Base-by-base conservation (phyloP, 2,113 vertebrate species). In the Alexandromys fortis region DNA sequence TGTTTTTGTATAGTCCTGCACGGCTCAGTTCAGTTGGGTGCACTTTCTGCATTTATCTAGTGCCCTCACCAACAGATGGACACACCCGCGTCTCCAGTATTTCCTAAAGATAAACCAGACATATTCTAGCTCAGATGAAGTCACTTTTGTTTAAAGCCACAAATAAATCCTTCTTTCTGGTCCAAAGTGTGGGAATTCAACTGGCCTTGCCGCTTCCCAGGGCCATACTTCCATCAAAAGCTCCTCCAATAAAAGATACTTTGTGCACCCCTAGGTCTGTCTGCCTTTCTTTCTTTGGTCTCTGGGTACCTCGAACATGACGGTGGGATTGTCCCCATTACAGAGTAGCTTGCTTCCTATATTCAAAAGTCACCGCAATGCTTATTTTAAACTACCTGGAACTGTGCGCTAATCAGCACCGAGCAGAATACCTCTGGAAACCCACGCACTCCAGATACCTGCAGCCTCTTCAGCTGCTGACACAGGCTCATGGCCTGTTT, bases 1-100 rank as follows among this genome's bases (percentile, higher is more conserved):
- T 5, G 8, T n/a, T 42, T 49, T 13, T 35, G 1, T 26, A 26
- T 38, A 16, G 52, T 58, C 19, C 58, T 58, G 58, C 0, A 0
- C 0, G 55, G 75, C n/a, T 26, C 55, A 47, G 65, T 42, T 42
- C 0, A 11, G 33, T 17, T 10, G 35, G 13, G 22, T 35, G 22
- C 10, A 63, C 28, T 75, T 86, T 58, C 73, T 22, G 10, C 16
- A 6, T 55, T 33, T 42, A 26, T 55, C 52, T 63, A 26, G 82
- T 6, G 7, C 86, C 26, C 55, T 85, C 24, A 30, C 16, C 61
- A 45, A 45, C 58, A 42, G n/a, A 88, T 5, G 21, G 92, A 45
- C 42, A 7, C 45, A 47, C 5, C 1, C 7, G 73, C n/a, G 3
- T 55, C n/a, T 79, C 35, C n/a, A 42, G 26, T 45, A 70, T 68